Percentiles rank a stretch among this genome's conserved stretches.
These are phyloP conservation scores for Mercenaria mercenaria DNA, from an alignment of 1,140 invertebrate species.

Conservation along the genomic window DNA sequence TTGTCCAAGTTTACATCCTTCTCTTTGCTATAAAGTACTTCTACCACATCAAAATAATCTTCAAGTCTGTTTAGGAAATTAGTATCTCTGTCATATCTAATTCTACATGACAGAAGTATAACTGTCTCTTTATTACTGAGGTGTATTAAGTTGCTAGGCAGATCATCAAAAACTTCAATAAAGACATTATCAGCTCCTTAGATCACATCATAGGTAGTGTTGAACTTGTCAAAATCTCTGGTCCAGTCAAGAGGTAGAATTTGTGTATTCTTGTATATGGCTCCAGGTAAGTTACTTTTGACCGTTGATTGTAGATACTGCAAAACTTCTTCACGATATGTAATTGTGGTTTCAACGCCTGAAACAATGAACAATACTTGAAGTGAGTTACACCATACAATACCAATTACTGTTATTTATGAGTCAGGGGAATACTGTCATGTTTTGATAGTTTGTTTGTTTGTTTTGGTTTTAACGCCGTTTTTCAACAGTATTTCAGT, in stretches of 20 bases:
- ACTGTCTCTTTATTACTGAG: slow-evolving; percentile 73
- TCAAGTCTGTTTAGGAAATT: slow-evolving; percentile 79
- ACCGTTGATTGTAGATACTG: slow-evolving; percentile 74
- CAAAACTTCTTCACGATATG: slow-evolving; percentile 79
- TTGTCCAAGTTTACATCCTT: slow-evolving; percentile 80
- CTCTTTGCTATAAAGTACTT: slow-evolving; percentile 75
- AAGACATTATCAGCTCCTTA: slow-evolving; percentile 85
- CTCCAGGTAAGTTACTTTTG: slow-evolving; percentile 69
- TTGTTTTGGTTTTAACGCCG: too few species aligned
- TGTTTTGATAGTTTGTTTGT: too few species aligned
- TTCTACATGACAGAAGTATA: slow-evolving; percentile 82
- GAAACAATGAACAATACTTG: slow-evolving; percentile 1
- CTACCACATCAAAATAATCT: slow-evolving; percentile 74
- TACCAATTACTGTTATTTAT: too few species aligned
- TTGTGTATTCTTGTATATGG: slow-evolving; percentile 42
- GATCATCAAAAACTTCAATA: slow-evolving; percentile 82
- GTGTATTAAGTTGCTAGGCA: slow-evolving; percentile 79
- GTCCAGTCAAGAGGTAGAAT: slow-evolving; percentile 82
- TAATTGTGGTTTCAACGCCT: slow-evolving; percentile 81
- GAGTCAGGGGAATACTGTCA: too few species aligned
- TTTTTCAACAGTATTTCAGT: too few species aligned
- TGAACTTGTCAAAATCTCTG: slow-evolving; percentile 68
- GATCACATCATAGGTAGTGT: slow-evolving; percentile 80
- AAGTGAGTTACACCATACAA: too few species aligned
- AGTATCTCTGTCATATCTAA: slow-evolving; percentile 83